Conservation (phyloP, 2,888 invertebrate species). For the Acleris laterana region DNA sequence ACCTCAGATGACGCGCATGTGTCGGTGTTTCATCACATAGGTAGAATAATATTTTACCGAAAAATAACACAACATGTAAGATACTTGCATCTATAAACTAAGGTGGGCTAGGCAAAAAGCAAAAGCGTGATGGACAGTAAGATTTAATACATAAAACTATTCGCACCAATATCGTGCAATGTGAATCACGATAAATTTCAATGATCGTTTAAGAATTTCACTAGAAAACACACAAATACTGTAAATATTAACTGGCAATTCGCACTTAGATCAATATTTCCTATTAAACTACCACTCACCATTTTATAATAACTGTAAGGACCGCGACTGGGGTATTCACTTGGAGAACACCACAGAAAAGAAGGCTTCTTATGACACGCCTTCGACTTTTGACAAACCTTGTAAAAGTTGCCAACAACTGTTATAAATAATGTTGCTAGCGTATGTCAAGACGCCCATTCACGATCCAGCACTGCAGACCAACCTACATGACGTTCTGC, state of each 20-base stretch:
- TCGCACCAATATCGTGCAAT: slow-evolving; percentile 12
- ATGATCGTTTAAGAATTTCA: slow-evolving; percentile 13
- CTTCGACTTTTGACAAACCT: slow-evolving; percentile 5
- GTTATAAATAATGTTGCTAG: neutral
- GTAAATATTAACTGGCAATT: slow-evolving; percentile 15
- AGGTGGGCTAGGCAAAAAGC: neutral
- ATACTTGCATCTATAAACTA: neutral
- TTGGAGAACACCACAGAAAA: slow-evolving; percentile 57
- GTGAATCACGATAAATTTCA: slow-evolving; percentile 25
- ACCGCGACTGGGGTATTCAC: slow-evolving; percentile 46
- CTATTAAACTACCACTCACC: slow-evolving; percentile 51
- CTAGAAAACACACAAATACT: slow-evolving; percentile 7
- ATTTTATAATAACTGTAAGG: slow-evolving; percentile 50
- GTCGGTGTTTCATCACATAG: slow-evolving; percentile 78
- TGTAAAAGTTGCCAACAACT: slow-evolving; percentile 28
- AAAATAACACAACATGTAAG: neutral
- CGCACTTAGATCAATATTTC: slow-evolving; percentile 44
- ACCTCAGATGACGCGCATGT: slow-evolving; percentile 85
- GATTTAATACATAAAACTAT: neutral
- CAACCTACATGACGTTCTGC: no score
- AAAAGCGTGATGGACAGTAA: slow-evolving; percentile 14
- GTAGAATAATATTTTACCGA: slow-evolving; percentile 17
- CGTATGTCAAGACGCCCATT: no score
- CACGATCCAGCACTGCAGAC: no score
- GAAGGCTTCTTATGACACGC: slow-evolving; percentile 46